These are phyloP conservation scores for Sminthurides aquaticus DNA, from an alignment of 2,888 invertebrate genomes.

Conservation along the genomic window DNA sequence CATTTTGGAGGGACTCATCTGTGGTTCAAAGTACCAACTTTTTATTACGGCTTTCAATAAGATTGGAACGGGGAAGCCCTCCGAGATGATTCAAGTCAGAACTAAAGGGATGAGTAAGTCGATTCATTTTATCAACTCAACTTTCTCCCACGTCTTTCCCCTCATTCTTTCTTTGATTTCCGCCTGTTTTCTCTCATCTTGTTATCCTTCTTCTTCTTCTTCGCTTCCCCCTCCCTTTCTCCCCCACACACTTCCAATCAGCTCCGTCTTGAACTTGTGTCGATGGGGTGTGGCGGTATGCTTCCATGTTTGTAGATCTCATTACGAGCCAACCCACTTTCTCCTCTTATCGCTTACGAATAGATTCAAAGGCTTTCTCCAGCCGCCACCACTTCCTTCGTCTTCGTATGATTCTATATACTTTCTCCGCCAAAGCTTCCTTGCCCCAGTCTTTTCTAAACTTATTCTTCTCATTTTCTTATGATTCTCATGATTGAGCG, in stretches of 20 bases:
- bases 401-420: too few relatives aligned
- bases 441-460: too few relatives aligned
- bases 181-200: neutral
- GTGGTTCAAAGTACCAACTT: conserved; percentile 77
- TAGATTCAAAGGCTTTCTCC: neutral
- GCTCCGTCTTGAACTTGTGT: neutral
- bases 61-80: conserved; percentile 79
- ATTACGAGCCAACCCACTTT: neutral
- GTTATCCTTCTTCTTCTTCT: neutral
- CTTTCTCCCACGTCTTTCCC: conserved; percentile 9
- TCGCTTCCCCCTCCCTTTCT: neutral
- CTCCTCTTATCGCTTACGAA: neutral
- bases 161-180: conserved; percentile 6
- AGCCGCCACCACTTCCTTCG: too few relatives aligned
- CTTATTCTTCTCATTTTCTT: neutral
- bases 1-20: conserved; percentile 72
- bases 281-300: neutral
- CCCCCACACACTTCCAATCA: neutral
- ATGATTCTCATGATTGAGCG: neutral
- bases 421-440: too few relatives aligned
- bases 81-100: conserved; percentile 76
- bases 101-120: conserved; percentile 67
- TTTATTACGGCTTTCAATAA: conserved; percentile 85
- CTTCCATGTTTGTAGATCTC: neutral
- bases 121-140: neutral